These are phyloP conservation scores for Galbula dea DNA, from an alignment of 2,113 vertebrate genomes.

Conservation along the genomic window DNA sequence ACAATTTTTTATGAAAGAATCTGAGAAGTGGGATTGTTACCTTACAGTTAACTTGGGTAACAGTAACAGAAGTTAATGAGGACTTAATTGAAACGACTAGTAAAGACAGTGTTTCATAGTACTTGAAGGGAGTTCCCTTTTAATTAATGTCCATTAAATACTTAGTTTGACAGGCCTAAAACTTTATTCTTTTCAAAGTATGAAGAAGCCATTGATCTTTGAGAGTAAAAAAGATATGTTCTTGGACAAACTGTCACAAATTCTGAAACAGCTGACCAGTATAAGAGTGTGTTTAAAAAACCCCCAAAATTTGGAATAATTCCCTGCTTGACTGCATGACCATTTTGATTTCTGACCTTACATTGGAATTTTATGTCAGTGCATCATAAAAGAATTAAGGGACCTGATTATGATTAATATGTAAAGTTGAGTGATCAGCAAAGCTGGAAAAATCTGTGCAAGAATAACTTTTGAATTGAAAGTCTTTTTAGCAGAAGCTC, in stretches of 20 bases:
- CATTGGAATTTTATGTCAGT: neutral
- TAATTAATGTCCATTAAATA: neutral
- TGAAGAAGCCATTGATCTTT: neutral
- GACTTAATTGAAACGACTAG: neutral
- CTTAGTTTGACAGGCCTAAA: neutral
- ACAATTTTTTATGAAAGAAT: neutral
- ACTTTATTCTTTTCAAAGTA: neutral
- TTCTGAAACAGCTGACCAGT: neutral
- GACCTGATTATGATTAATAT: accelerated
- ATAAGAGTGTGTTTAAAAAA: neutral
- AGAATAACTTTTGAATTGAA: neutral
- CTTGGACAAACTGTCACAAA: neutral
- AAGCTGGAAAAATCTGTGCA: neutral
- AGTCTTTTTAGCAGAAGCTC: neutral
- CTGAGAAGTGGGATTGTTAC: neutral
- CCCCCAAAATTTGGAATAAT: neutral
- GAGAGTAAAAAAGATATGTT: neutral
- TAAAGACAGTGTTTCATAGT: neutral
- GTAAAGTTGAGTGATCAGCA: neutral
- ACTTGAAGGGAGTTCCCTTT: neutral
- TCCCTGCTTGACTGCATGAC: neutral
- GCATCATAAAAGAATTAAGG: neutral
- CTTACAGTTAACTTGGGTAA: neutral
- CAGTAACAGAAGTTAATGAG: neutral
- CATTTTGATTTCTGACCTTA: neutral